These are phyloP conservation scores for Varanus komodoensis DNA, from an alignment of 2,113 vertebrate species.

Conservation along the genomic window DNA sequence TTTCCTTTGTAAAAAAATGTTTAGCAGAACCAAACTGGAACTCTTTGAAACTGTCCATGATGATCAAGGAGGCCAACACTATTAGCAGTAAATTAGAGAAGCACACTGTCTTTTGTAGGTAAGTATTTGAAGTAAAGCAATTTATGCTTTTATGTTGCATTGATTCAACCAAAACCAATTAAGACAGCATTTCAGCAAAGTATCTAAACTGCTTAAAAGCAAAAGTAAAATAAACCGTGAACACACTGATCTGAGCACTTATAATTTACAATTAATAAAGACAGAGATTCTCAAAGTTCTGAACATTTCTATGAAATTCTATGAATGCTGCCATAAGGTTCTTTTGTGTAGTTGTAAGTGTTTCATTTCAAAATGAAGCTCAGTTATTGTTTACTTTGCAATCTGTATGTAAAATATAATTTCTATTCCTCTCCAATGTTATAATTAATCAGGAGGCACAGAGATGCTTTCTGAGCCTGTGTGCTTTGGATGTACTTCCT, in stretches of 20 bases:
- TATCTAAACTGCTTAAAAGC: background rate
- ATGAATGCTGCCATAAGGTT: background rate
- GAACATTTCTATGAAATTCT: background rate
- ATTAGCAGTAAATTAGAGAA: slow-evolving; percentile 87
- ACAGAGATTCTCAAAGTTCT: background rate
- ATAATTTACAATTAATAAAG: background rate
- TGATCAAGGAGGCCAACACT: slow-evolving; percentile 94
- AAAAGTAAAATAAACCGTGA: background rate
- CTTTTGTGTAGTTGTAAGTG: background rate
- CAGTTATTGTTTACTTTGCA: background rate
- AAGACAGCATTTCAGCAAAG: background rate
- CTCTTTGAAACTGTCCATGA: slow-evolving; percentile 92
- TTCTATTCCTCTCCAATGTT: rapidly evolving
- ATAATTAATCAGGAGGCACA: too few species aligned
- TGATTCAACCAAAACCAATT: background rate
- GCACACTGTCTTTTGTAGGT: slow-evolving; percentile 89
- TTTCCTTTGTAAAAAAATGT: slow-evolving; percentile 22
- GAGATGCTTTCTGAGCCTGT: background rate
- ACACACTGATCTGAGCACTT: background rate
- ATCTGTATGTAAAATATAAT: background rate
- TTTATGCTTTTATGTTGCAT: background rate
- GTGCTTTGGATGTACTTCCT: background rate
- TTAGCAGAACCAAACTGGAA: slow-evolving; percentile 87
- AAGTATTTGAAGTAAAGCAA: slow-evolving; percentile 35
- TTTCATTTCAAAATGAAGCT: background rate